Evolutionary conservation across 2,888 invertebrate genomes (phyloP), one percentile per base, ranked within the genome.

Genomic region (Sphecodes monilicornis): DNA sequence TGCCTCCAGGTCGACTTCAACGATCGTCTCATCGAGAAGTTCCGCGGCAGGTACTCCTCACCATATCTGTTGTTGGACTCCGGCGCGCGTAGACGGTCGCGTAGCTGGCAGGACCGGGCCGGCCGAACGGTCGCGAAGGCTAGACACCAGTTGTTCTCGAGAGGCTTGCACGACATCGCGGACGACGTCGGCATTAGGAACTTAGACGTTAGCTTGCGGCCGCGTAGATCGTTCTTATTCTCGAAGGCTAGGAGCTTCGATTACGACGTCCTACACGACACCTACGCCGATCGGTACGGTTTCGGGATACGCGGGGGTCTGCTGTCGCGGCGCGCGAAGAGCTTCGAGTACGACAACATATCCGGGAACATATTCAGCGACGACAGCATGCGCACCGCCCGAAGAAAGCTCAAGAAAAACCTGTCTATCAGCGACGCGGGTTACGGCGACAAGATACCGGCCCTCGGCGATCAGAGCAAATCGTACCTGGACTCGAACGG

Each of bases 321-420:
- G 74, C 84, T 90, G 32, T 88, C 90, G 82, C 91, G 90, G 18
- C 68, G 92, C 32, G 93, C 93, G 36, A 93, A 92, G 88, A 95
- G 94, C 88, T 94, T 95, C 87, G 94, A 95, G 89, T 94, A 93
- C 90, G 93, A 94, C 84, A 93, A 91, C 71, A 89, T 94, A 8
- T 93, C 94, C 18, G 92, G 90, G 77, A 94, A 94, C 84, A 94
- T 95, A 90, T 95, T 94, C 89, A 95, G 94, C 91, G 94, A 95
- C 90, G 94, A 95, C 86, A 95, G 95, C 85, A 89, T 95, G 4
- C 88, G 93, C 77, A 95, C 94, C 29, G 94, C 94, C 57, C 86
- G 94, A 71, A 89, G 93, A 76, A 94, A 94, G 87, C 91, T 94
- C 76, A 95, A 94, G 88, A 91, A 92, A 74, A 94, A 94, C 80